Conservation (phyloP, 2,797 vertebrate genomes). For the Melopsittacus undulatus region DNA sequence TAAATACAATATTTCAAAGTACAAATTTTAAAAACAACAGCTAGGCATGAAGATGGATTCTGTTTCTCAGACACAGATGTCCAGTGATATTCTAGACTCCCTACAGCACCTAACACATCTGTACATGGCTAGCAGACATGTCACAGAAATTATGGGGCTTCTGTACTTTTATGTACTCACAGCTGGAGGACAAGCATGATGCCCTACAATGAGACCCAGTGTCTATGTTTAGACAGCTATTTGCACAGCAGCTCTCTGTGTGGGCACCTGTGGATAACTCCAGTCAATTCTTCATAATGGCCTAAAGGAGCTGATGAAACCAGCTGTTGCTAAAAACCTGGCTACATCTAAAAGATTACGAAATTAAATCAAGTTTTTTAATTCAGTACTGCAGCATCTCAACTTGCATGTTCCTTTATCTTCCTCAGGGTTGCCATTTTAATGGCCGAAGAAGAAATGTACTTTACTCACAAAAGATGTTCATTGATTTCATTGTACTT, state of each 20-base stretch:
- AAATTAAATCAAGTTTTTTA: background rate
- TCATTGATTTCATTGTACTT: background rate
- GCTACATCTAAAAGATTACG: background rate
- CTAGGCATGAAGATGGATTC: background rate
- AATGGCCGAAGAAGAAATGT: background rate
- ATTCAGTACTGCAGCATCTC: background rate
- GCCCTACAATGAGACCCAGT: background rate
- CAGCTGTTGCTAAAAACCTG: background rate
- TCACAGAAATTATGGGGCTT: background rate
- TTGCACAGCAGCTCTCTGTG: background rate
- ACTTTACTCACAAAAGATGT: background rate
- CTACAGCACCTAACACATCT: background rate
- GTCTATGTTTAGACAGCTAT: background rate
- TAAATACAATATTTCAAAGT: background rate
- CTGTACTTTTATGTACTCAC: background rate
- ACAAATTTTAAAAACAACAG: background rate
- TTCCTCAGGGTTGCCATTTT: background rate
- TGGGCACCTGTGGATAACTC: background rate
- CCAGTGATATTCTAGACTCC: background rate
- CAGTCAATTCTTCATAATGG: background rate
- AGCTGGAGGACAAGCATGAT: background rate
- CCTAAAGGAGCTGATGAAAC: background rate
- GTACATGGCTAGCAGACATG: background rate
- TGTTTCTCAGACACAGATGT: background rate
- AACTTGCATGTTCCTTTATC: background rate